Conservation (phyloP, 2,113 vertebrate species). For the Solea solea region DNA sequence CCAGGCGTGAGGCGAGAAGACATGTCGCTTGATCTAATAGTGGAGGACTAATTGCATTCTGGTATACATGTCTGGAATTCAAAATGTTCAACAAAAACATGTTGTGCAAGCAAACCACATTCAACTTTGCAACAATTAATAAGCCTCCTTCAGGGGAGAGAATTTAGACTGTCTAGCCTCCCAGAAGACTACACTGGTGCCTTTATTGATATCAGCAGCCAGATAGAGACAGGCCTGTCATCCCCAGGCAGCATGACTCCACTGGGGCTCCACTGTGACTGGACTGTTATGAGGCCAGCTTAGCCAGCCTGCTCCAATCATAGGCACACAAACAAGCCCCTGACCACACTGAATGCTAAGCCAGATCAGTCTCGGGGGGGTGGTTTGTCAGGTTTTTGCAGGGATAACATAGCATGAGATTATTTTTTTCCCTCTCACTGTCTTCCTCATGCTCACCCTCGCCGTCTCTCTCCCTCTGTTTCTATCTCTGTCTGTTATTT, state of each 20-base stretch:
- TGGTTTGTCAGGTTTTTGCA: constrained; percentile 79
- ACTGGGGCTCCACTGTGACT: constrained; percentile 73
- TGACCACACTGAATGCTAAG: constrained; percentile 75
- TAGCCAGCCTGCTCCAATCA: constrained; percentile 74
- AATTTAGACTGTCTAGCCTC: constrained; percentile 70
- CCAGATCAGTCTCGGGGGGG: constrained; percentile 76
- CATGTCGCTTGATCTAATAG: constrained; percentile 80
- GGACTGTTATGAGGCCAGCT: constrained; percentile 78
- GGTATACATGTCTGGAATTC: constrained; percentile 76
- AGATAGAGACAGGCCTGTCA: constrained; percentile 70
- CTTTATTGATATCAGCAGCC: constrained; percentile 78
- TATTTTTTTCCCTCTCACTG: constrained; percentile 53
- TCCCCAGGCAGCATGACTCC: constrained; percentile 71
- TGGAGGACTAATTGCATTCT: constrained; percentile 80
- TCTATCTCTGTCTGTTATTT: constrained; percentile 67
- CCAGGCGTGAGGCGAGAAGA: constrained; percentile 66
- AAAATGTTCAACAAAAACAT: constrained; percentile 66
- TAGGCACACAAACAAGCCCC: constrained; percentile 75
- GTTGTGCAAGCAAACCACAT: constrained; percentile 64
- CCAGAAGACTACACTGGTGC: constrained; percentile 64
- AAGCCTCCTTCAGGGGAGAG: constrained; percentile 67
- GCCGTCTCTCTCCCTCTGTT: constrained; percentile 48
- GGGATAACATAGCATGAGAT: constrained; percentile 81
- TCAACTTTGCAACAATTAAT: constrained; percentile 77
- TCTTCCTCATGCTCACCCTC: constrained; percentile 26